Percentiles rank a stretch among this genome's conserved stretches.
Conservation (phyloP, 1,140 invertebrate species). For the Semibalanus balanoides region DNA sequence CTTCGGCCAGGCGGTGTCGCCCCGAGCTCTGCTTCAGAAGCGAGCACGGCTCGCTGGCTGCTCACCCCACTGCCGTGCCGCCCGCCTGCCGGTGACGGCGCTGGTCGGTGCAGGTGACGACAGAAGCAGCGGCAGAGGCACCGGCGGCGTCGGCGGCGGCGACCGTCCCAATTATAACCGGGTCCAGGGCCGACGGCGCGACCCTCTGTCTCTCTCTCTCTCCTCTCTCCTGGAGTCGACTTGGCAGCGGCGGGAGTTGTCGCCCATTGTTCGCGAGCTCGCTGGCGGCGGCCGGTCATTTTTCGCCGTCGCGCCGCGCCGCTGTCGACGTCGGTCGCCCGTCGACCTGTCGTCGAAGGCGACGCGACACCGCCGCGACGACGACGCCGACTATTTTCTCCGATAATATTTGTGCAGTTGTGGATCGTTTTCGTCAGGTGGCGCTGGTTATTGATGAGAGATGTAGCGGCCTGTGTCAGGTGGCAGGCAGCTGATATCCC, state of each 20-base stretch:
- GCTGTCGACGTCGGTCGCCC: background rate
- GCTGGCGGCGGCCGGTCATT: background rate
- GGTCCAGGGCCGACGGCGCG: too few species aligned
- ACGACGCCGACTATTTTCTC: background rate
- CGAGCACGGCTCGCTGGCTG: too few species aligned
- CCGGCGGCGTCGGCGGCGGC: too few species aligned
- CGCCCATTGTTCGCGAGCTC: background rate
- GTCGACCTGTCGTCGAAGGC: background rate
- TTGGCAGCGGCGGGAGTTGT: background rate
- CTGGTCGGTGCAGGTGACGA: too few species aligned
- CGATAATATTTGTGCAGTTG: slow-evolving; percentile 2
- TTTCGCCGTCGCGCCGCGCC: background rate
- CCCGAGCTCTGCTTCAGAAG: too few species aligned
- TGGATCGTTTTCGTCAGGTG: background rate
- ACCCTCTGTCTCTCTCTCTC: too few species aligned
- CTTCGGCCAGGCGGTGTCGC: too few species aligned
- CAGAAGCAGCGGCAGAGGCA: too few species aligned
- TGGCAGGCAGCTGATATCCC: background rate
- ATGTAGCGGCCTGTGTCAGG: too few species aligned
- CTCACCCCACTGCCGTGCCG: too few species aligned
- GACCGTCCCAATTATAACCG: background rate
- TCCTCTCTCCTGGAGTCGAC: background rate
- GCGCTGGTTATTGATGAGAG: background rate
- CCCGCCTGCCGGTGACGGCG: too few species aligned
- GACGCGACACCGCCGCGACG: background rate